Evolutionary conservation across 2,797 vertebrate genomes (phyloP).

Genomic region (Perodicticus potto): DNA sequence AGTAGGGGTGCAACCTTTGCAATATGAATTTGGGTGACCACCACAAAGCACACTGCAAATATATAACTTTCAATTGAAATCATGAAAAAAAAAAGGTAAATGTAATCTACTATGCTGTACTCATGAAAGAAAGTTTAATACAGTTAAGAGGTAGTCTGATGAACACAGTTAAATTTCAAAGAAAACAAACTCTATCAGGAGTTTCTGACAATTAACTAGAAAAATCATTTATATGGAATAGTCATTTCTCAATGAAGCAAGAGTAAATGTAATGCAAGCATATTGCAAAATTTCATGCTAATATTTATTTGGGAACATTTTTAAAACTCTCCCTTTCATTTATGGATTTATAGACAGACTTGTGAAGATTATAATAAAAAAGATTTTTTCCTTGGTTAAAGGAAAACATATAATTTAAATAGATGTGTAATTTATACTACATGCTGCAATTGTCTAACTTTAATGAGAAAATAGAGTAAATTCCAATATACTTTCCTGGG

Average conservation of each 20-base stretch:
- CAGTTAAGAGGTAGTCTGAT: slow-evolving; percentile 18
- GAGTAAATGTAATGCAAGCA: slow-evolving; percentile 50
- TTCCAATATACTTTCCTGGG: slow-evolving; percentile 78
- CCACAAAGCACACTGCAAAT: neutral
- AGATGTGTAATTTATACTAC: slow-evolving; percentile 78
- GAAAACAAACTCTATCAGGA: slow-evolving; percentile 47
- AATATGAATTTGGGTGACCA: neutral
- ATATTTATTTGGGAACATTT: slow-evolving; percentile 62
- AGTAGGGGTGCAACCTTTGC: neutral
- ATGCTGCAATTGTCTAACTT: slow-evolving; percentile 79
- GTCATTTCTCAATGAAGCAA: slow-evolving; percentile 35
- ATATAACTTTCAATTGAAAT: slow-evolving; percentile 22
- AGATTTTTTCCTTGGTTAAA: slow-evolving; percentile 80
- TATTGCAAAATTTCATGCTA: slow-evolving; percentile 70
- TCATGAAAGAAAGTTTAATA: neutral
- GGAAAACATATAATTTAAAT: slow-evolving; percentile 81
- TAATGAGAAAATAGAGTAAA: slow-evolving; percentile 82
- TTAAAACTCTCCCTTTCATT: slow-evolving; percentile 65
- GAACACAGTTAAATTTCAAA: slow-evolving; percentile 67
- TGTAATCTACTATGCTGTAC: slow-evolving; percentile 9
- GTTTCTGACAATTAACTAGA: slow-evolving; percentile 60
- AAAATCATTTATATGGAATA: slow-evolving; percentile 40
- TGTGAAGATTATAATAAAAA: slow-evolving; percentile 76
- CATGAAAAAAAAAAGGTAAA: slow-evolving; percentile 22
- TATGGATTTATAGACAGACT: slow-evolving; percentile 74